phyloP scores from a whole-genome alignment of 2,888 invertebrate species.

The Parascotia fuliginaria region DNA sequence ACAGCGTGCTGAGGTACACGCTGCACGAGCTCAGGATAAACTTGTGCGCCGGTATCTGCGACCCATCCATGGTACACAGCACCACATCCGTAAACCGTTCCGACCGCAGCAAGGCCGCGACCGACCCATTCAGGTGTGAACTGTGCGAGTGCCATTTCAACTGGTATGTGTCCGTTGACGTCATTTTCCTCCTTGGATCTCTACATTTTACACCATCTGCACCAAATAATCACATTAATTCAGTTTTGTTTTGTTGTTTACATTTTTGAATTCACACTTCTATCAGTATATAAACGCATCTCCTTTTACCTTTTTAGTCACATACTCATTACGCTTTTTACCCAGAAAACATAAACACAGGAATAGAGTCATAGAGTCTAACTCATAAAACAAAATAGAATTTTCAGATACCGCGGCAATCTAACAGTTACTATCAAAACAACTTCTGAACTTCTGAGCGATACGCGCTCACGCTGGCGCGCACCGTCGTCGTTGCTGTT shows the following conservation, averaged over 20 bases:
- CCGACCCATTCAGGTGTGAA: conserved; percentile 92
- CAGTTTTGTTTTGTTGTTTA: conserved; percentile 3
- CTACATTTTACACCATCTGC: conserved; percentile 42
- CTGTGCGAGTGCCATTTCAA: conserved; percentile 95
- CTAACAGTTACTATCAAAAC: conserved; percentile 4
- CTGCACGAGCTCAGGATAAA: conserved; percentile 94
- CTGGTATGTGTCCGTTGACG: conserved; percentile 92
- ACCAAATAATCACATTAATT: conserved; percentile 7
- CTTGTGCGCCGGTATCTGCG: conserved; percentile 93
- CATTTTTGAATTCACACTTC: not conserved
- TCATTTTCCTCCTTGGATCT: conserved; percentile 59
- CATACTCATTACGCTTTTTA: no score
- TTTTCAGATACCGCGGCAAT: not conserved
- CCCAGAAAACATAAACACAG: no score
- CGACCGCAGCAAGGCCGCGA: conserved; percentile 91
- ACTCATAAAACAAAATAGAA: not conserved
- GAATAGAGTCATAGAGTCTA: no score
- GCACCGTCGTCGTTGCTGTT: not conserved
- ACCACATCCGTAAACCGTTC: conserved; percentile 94
- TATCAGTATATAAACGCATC: no score
- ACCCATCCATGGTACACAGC: conserved; percentile 91
- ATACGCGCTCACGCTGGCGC: not conserved
- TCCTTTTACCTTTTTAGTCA: no score
- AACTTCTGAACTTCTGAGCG: not conserved
- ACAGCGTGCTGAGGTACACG: conserved; percentile 74